Evolutionary conservation across 2,797 vertebrate species (phyloP), one percentile per base, ranked within the genome.

Genomic region (Labeo calbasu): DNA sequence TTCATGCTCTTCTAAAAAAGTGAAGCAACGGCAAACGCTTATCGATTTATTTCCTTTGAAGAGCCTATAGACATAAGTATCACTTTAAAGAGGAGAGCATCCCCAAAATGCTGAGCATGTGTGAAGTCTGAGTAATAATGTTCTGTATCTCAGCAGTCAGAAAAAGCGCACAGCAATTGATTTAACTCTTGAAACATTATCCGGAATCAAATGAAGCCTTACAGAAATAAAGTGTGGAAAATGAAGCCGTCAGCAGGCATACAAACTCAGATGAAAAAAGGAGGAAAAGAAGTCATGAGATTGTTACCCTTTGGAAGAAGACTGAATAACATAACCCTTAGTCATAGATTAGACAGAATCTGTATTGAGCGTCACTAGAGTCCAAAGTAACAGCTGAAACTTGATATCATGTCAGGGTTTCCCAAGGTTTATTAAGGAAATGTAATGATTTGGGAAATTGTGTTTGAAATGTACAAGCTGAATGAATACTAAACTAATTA

Each of bases 101-200:
- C 53, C n/a, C 53, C 40, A 71, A 71, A 55, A 71, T 81, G 53
- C 68, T 81, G 79, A 32, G 53, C 7, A 40, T 69, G 43, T 71
- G 79, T 40, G 7, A 80, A 70, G 68, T 59, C 65, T 40, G 21
- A 79, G n/a, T 70, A 80, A 80, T 70, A 70, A 25, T 36, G 11
- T 53, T 28, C 66, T 70, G 66, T 81, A 81, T 71, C 32, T 71
- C 51, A 57, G 79, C 40, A 81, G 53, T 71, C 68, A 71, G 40
- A 51, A 71, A 70, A 48, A 81, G 53, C 48, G 79, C 51, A 71
- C 36, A 81, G 53, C 68, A 48, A 81, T 81, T 71, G 53, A 81
- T 81, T 59, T 81, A 28, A 71, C n/a, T 43, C 40, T 70, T 70
- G 36, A 81, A 81, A 81, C 79, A 81, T 81, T 71, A 81, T 59